These are phyloP conservation scores for Euspilapteryx auroguttella DNA, from an alignment of 2,888 invertebrate genomes.

Conservation along the genomic window DNA sequence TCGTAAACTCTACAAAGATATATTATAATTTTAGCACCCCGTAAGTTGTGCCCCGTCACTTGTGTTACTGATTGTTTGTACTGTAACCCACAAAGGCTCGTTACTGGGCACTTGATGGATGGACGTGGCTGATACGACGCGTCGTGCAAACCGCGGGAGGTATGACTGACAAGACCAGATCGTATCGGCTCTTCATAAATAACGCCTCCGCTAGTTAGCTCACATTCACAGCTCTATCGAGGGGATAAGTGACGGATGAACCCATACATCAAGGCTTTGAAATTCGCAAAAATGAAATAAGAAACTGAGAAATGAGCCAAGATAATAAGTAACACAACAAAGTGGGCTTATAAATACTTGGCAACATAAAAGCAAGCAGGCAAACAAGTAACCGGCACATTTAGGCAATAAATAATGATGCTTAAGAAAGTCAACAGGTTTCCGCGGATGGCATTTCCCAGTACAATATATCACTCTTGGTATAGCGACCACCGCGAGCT, in stretches of 20 bases:
- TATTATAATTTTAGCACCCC: too few relatives aligned
- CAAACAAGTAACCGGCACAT: too few relatives aligned
- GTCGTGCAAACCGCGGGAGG: background rate
- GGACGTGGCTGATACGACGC: constrained; percentile 40
- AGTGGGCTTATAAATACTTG: too few relatives aligned
- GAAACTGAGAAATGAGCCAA: too few relatives aligned
- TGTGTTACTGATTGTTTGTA: too few relatives aligned
- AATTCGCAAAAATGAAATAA: too few relatives aligned
- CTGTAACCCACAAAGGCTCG: constrained; percentile 44
- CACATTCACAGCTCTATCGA: constrained; percentile 29
- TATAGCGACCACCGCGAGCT: constrained; percentile 21
- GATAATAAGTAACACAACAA: too few relatives aligned
- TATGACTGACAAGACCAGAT: constrained; percentile 53
- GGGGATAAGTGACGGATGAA: too few relatives aligned
- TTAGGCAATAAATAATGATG: constrained; percentile 29
- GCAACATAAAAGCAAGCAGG: too few relatives aligned
- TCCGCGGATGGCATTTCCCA: constrained; percentile 24
- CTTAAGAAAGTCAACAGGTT: constrained; percentile 32
- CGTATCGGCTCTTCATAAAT: constrained; percentile 46
- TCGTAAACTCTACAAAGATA: too few relatives aligned
- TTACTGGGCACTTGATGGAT: constrained; percentile 51
- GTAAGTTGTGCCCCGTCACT: too few relatives aligned
- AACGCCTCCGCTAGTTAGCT: constrained; percentile 53
- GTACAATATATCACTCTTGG: constrained; percentile 24
- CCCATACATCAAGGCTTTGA: too few relatives aligned